Percentiles rank a stretch among this genome's conserved stretches.
Conservation (phyloP, 2,113 vertebrate species). For the Diadophis punctatus region DNA sequence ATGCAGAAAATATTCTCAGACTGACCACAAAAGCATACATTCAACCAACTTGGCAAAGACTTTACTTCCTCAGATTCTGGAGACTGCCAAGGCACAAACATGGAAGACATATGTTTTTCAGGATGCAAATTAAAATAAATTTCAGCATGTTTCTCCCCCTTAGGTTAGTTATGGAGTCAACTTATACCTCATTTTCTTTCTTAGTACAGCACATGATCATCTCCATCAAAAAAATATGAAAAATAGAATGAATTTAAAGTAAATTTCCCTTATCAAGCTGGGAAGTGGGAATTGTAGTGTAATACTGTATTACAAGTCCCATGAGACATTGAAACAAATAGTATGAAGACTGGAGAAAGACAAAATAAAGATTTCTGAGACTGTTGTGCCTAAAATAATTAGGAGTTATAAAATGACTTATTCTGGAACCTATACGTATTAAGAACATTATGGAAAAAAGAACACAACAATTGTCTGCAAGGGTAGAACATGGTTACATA, state of each 20-base stretch:
- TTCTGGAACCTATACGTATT: not conserved
- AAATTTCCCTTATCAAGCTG: not conserved
- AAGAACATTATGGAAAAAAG: not conserved
- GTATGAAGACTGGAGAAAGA: not conserved
- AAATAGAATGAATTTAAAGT: not conserved
- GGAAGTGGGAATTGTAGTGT: not conserved
- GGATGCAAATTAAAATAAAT: constrained; percentile 54
- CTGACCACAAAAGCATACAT: constrained; percentile 54
- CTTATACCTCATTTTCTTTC: constrained; percentile 20
- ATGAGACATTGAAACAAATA: not conserved
- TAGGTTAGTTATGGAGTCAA: constrained; percentile 53
- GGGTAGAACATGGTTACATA: not conserved
- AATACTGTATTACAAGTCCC: not conserved
- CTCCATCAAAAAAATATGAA: constrained; percentile 23
- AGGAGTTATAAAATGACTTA: not conserved
- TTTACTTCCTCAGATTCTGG: constrained; percentile 49
- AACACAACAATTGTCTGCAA: not conserved
- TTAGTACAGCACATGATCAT: constrained; percentile 42
- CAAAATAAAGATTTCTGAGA: not conserved
- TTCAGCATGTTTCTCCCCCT: constrained; percentile 52
- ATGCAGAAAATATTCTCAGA: constrained; percentile 60
- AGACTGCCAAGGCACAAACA: constrained; percentile 43
- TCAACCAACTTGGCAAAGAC: constrained; percentile 48
- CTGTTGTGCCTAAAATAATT: not conserved
- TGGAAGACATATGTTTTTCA: constrained; percentile 63